Percentiles rank a stretch among this genome's conserved stretches.
phyloP scores from a whole-genome alignment of 2,888 invertebrate genomes.

The Diachrysia chrysitis region DNA sequence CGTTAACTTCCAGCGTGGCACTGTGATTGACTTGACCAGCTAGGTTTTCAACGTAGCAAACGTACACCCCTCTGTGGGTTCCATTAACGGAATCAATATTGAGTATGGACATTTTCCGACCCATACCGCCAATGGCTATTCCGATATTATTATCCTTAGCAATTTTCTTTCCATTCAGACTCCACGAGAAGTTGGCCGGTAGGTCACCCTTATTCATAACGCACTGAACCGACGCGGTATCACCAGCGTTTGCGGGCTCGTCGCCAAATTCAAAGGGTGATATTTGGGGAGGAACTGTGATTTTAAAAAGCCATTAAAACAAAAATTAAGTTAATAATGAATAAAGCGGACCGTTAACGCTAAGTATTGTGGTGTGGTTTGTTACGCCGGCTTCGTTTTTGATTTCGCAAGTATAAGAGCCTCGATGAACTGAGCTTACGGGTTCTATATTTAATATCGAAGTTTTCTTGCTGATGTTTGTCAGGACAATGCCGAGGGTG shows the following conservation, averaged over 20 bases:
- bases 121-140: constrained; percentile 90
- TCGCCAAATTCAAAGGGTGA: constrained; percentile 91
- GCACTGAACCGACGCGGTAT: constrained; percentile 93
- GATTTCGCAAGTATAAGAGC: constrained; percentile 91
- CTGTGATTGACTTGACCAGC: constrained; percentile 92
- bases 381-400: constrained; percentile 90
- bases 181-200: constrained; percentile 94
- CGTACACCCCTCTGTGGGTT: constrained; percentile 93
- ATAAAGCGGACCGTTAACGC: constrained; percentile 89
- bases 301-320: constrained; percentile 69
- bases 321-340: constrained; percentile 60
- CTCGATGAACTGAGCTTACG: constrained; percentile 90
- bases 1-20: constrained; percentile 92
- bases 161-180: constrained; percentile 88
- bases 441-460: constrained; percentile 91
- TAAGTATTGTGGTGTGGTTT: constrained; percentile 89
- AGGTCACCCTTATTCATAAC: constrained; percentile 94
- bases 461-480: constrained; percentile 90
- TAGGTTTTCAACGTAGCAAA: constrained; percentile 92
- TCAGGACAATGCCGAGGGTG: constrained; percentile 89
- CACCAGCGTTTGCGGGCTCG: constrained; percentile 92
- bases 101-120: constrained; percentile 90
- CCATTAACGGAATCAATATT: constrained; percentile 92
- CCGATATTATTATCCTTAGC: constrained; percentile 88
- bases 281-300: constrained; percentile 91